These are phyloP conservation scores for Pristionchus fissidentatus DNA, from an alignment of 2,888 invertebrate genomes.

Conservation along the genomic window DNA sequence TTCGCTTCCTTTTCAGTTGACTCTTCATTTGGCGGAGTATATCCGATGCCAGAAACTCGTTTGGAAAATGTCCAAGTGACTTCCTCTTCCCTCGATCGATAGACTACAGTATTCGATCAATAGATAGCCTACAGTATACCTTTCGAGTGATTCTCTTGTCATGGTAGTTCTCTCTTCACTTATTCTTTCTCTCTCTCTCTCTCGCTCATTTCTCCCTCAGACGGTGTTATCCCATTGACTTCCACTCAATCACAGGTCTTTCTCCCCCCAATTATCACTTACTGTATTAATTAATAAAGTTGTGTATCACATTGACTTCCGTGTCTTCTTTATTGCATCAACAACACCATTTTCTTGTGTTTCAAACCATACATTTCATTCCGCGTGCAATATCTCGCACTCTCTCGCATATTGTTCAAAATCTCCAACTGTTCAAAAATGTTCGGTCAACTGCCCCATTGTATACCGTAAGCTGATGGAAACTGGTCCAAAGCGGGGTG, in stretches of 20 bases:
- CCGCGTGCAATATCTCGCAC: no score
- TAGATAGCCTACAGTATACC: background rate
- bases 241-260: background rate
- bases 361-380: no score
- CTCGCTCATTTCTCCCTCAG: background rate
- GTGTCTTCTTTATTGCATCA: no score
- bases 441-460: no score
- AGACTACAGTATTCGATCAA: background rate
- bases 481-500: no score
- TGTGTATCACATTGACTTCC: background rate
- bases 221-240: background rate
- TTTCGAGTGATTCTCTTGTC: background rate
- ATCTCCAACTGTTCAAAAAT: no score
- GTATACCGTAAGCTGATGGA: no score
- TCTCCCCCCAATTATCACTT: background rate
- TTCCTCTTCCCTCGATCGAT: background rate
- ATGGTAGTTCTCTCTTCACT: conserved; percentile 26
- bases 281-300: background rate
- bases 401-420: no score
- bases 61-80: conserved; percentile 68
- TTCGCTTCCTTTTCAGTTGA: conserved; percentile 73
- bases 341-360: no score
- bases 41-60: conserved; percentile 74
- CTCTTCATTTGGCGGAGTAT: conserved; percentile 77
- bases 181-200: background rate